phyloP scores from a whole-genome alignment of 2,888 invertebrate genomes.

The Cryptocephalus moraei region DNA sequence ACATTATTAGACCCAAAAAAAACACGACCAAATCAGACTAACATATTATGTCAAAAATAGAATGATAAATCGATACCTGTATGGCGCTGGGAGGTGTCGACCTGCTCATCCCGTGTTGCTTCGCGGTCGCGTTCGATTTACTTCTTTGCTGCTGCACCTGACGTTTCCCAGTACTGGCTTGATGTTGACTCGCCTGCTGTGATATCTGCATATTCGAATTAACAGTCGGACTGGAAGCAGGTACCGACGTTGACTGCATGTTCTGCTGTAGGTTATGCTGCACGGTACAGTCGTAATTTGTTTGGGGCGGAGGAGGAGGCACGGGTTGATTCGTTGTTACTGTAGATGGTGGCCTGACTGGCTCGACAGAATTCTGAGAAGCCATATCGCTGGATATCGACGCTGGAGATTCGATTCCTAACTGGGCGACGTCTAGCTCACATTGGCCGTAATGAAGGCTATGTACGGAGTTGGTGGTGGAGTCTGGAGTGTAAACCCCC shows the following conservation, averaged over 20 bases:
- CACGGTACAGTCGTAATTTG: slow-evolving; percentile 62
- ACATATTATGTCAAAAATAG: too few relatives aligned
- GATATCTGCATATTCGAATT: slow-evolving; percentile 27
- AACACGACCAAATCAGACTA: too few relatives aligned
- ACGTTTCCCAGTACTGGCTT: slow-evolving; percentile 29
- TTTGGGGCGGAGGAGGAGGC: slow-evolving; percentile 28
- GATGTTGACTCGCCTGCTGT: slow-evolving; percentile 26
- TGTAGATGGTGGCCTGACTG: slow-evolving; percentile 47
- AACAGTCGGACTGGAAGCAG: slow-evolving; percentile 39
- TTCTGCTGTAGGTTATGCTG: slow-evolving; percentile 27
- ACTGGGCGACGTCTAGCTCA: slow-evolving; percentile 72
- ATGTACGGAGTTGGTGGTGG: slow-evolving; percentile 73
- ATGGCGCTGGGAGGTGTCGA: slow-evolving; percentile 30
- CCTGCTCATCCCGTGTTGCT: slow-evolving; percentile 23
- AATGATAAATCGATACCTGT: too few relatives aligned
- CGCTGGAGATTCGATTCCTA: slow-evolving; percentile 80
- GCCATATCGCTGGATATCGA: slow-evolving; percentile 80
- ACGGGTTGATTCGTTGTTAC: slow-evolving; percentile 35
- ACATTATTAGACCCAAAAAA: too few relatives aligned
- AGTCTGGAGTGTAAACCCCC: slow-evolving; percentile 80
- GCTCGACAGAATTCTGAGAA: slow-evolving; percentile 59
- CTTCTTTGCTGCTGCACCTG: slow-evolving; percentile 29
- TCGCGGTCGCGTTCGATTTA: slow-evolving; percentile 32
- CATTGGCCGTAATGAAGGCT: slow-evolving; percentile 65
- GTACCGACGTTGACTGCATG: slow-evolving; percentile 27